Base-by-base conservation (phyloP, 2,888 invertebrate species). In the Panorpa germanica region DNA sequence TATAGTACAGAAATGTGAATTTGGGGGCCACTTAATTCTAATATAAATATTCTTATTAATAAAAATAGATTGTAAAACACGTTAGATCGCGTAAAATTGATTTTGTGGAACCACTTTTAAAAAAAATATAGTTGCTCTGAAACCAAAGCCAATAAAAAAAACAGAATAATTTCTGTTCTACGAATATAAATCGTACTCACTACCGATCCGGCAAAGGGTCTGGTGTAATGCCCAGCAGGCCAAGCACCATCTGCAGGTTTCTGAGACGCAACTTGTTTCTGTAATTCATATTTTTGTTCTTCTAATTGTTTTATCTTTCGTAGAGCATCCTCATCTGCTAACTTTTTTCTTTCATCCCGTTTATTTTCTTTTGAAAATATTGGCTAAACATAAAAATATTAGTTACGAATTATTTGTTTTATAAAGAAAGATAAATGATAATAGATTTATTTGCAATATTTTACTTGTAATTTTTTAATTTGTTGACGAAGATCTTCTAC, bases 291-390 rank as follows among this genome's bases (percentile, higher is more conserved):
- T 40, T 86, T 81, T 49, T 83, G 85, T 41, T 96, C 95, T 47
- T 96, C 93, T 28, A 93, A 54, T 50, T 85, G 82, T 46, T 90
- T 88, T 37, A 95, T 90, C 53, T 91, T 91, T 28, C 86, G 70
- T 33, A 90, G 58, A 1, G 90, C 90, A 51, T 95, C 93, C 45
- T 95, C 93, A 48, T 95, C 95, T 0, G 88, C 88, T 27, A 91
- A 53, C 41, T 91, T 86, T 38, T 90, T 77, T 16, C 77, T 61
- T 43, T 85, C 83, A 50, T 90, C 90, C 4, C 90, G 70, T 50
- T 93, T 91, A 45, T 77, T 81, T 45, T 93, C 90, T 68, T 81
- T 55, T 14, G 49, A 46, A 33, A 35, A 38, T 24, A 35, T 26
- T 15, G 26, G 13, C 18, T 34, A n/a, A n/a, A n/a, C n/a, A n/a